A percentile compares a stretch with the other conserved stretches of the same genome.
Evolutionary conservation across 2,797 vertebrate genomes (phyloP).

Genomic region (Cirrhinus molitorella): DNA sequence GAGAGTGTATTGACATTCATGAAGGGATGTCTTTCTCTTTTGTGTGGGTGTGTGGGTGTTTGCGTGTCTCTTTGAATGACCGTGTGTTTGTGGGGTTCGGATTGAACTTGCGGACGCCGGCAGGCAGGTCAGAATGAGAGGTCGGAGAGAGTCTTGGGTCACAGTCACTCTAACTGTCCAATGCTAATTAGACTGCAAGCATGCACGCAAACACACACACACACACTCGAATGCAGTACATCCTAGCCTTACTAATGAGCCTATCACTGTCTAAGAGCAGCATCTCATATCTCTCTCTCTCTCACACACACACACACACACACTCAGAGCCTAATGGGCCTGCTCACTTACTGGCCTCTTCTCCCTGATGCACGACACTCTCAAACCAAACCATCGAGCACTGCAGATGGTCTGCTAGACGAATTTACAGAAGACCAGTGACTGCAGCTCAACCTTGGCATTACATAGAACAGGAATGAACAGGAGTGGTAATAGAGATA

Average conservation of each 20-base stretch:
- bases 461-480: not conserved
- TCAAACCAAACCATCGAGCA: constrained; percentile 22
- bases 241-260: constrained; percentile 56
- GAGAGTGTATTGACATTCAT: constrained; percentile 59
- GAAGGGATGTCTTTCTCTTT: constrained; percentile 42
- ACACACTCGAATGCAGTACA: constrained; percentile 26
- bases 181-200: constrained; percentile 60
- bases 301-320: constrained; percentile 27
- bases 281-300: constrained; percentile 28
- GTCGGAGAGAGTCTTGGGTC: constrained; percentile 55
- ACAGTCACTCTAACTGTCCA: constrained; percentile 53
- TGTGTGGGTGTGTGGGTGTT: not conserved
- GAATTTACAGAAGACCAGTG: constrained; percentile 18
- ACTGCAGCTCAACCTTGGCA: constrained; percentile 14
- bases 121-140: constrained; percentile 46
- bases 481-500: not conserved
- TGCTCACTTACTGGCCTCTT: constrained; percentile 30
- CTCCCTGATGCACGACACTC: constrained; percentile 20
- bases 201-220: constrained; percentile 9
- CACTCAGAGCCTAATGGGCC: constrained; percentile 18
- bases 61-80: not conserved
- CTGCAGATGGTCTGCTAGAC: constrained; percentile 33
- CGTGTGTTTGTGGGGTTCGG: constrained; percentile 14
- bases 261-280: constrained; percentile 44
- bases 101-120: constrained; percentile 35